A percentile compares a stretch with the other conserved stretches of the same genome.
These are phyloP conservation scores for Calcarius lapponicus DNA, from an alignment of 2,797 vertebrate genomes.

Conservation along the genomic window DNA sequence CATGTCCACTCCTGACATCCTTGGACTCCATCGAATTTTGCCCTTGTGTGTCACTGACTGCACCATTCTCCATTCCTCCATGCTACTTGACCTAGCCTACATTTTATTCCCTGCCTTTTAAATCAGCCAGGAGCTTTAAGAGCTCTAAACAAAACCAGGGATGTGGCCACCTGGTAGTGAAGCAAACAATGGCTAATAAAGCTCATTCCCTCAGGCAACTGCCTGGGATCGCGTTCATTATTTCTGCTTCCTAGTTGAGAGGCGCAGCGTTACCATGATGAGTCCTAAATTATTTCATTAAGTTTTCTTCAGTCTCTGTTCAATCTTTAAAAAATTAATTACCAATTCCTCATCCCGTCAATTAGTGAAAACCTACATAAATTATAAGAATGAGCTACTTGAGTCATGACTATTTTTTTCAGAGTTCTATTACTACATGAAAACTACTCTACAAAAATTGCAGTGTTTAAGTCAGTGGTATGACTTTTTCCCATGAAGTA, in stretches of 20 bases:
- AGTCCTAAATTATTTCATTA: slow-evolving; percentile 25
- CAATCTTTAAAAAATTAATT: slow-evolving; percentile 36
- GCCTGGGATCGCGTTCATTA: not conserved
- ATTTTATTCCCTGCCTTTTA: not conserved
- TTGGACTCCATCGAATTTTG: not conserved
- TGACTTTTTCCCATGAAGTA: not conserved
- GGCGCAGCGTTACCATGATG: not conserved
- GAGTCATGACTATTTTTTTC: not conserved
- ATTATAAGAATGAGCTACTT: not conserved
- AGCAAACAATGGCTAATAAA: not conserved
- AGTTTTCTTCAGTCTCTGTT: not conserved
- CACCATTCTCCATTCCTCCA: not conserved
- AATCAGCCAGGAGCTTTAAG: not conserved
- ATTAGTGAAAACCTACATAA: slow-evolving; percentile 13
- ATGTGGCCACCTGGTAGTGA: not conserved
- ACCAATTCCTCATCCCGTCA: not conserved
- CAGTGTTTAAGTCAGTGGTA: not conserved
- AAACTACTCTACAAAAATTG: not conserved
- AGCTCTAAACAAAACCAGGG: not conserved
- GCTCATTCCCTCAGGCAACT: not conserved
- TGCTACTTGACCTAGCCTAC: not conserved
- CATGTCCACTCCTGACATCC: not conserved
- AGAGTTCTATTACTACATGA: not conserved
- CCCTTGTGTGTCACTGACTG: not conserved
- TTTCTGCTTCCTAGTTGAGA: not conserved